Base-by-base conservation (phyloP, 1,140 invertebrate species). In the Drosophila ironensis region DNA sequence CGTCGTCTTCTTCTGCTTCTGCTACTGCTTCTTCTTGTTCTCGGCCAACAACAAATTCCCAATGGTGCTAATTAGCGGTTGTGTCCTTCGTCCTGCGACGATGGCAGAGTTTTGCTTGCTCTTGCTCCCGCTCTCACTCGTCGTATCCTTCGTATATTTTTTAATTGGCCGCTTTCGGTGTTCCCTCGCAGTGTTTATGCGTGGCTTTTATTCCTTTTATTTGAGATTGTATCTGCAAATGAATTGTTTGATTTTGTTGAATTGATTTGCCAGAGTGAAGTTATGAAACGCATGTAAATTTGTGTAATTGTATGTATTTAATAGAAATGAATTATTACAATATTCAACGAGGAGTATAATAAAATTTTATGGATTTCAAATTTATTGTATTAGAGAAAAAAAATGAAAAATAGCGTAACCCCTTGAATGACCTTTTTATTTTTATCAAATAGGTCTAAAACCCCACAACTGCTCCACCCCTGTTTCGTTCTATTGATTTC, bases 51-150 rank as follows among this genome's bases (percentile, higher is more conserved):
- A 51, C 80, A 63, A 87, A 88, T 88, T 88, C 86, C 86, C 86
- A 63, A 77, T 81, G 86, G 86, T 88, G 78, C 86, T 88, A 88
- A 88, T 88, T 88, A 88, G 86, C 68, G 77, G 74, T 56, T 52
- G 61, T 70, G 70, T 64, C 61, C 63, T 71, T 61, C 77, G 72
- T 72, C 41, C 72, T 67, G 16, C 67, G 35, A 53, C 51, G 48
- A n/a, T 50, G 48, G 27, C 22, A 45, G 8, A 38, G 53, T 37
- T 60, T 57, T 60, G 56, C 53, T 46, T 45, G 54, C 59, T 63
- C 30, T 46, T 37, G 59, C n/a, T n/a, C n/a, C n/a, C 33, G 47
- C 35, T 16, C 53, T n/a, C n/a, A n/a, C n/a, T n/a, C 12, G 22
- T 17, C 30, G 11, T 33, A 12, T 28, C 47, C 63, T 71, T 37